Conservation (phyloP, 2,113 vertebrate species). For the Oncorhynchus kisutch region DNA sequence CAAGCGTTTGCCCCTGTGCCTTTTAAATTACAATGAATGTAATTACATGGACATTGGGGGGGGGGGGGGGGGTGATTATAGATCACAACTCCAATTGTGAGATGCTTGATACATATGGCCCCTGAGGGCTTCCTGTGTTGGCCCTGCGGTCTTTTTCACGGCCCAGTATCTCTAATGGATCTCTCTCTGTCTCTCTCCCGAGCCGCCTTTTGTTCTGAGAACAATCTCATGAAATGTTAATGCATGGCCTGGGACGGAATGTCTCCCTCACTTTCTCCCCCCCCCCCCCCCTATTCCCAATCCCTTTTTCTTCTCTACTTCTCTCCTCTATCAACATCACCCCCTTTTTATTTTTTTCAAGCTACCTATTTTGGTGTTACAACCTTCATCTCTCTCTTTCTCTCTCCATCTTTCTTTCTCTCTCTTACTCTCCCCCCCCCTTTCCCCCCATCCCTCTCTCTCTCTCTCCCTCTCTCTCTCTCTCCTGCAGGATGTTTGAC, state of each 20-base stretch:
- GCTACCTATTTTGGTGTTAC: neutral
- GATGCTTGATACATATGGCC: no score
- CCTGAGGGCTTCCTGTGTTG: neutral
- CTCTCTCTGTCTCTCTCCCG: conserved; percentile 12
- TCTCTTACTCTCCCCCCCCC: neutral
- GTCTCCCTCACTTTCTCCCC: conserved; percentile 23
- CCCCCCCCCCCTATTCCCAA: conserved; percentile 11
- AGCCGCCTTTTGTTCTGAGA: conserved; percentile 12
- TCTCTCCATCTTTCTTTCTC: neutral
- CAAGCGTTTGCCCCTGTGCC: no score
- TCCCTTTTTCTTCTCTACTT: conserved; percentile 13
- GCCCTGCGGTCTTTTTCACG: neutral
- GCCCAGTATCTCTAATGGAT: conserved; percentile 9
- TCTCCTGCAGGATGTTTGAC: conserved; percentile 87
- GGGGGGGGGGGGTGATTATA: no score
- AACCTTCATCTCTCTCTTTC: neutral
- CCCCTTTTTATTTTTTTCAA: neutral
- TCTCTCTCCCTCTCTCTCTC: conserved; percentile 21
- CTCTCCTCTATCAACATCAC: neutral
- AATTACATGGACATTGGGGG: no score
- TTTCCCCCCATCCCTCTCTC: neutral
- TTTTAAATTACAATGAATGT: no score
- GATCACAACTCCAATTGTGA: no score
- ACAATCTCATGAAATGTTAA: conserved; percentile 57
- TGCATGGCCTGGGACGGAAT: conserved; percentile 29